A percentile compares a stretch with the other conserved stretches of the same genome.
Evolutionary conservation across 2,113 vertebrate genomes (phyloP).

Genomic region (Cairina moschata): DNA sequence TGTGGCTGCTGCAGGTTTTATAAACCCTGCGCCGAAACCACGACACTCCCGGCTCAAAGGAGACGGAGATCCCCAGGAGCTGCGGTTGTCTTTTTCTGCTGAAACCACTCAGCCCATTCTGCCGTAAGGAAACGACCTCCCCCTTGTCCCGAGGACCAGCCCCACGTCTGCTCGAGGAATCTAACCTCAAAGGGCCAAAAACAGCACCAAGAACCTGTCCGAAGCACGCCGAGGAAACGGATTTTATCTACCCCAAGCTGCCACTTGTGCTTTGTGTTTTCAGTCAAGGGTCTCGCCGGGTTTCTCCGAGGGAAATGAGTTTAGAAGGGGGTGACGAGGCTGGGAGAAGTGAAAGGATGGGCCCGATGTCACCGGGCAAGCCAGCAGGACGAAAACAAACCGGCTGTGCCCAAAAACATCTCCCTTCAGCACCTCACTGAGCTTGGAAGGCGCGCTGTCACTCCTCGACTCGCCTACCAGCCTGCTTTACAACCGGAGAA

Average conservation of each 20-base stretch:
- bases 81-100: not conserved
- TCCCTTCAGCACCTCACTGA: not conserved
- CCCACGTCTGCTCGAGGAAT: not conserved
- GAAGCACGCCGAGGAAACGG: fast-evolving
- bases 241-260: not conserved
- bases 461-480: not conserved
- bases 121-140: not conserved
- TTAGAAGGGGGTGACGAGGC: not conserved
- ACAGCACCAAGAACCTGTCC: fast-evolving
- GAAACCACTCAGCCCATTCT: not conserved
- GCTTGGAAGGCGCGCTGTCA: not conserved
- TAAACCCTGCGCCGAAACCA: not conserved
- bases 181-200: not conserved
- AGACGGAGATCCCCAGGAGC: not conserved
- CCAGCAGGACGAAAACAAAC: not conserved
- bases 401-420: fast-evolving
- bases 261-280: not conserved
- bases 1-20: not conserved
- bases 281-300: not conserved
- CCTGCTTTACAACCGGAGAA: not conserved
- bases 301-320: not conserved
- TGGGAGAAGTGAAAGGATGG: fast-evolving
- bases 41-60: not conserved
- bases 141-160: not conserved
- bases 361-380: not conserved